phyloP scores from a whole-genome alignment of 1,140 invertebrate genomes.

The Notospermus geniculatus region DNA sequence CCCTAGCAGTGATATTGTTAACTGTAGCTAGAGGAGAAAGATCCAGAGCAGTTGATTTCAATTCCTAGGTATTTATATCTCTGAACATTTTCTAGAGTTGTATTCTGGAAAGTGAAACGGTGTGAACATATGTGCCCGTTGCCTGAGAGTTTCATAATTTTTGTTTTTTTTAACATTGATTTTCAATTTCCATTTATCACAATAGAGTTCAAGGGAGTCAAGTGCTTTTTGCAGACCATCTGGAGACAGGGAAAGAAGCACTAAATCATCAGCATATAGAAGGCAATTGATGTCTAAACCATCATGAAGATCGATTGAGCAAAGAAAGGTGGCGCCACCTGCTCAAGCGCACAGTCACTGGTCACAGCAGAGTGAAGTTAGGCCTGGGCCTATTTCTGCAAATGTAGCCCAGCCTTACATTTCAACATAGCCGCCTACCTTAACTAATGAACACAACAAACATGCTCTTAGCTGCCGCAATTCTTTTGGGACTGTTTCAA shows the following conservation, averaged over 20 bases:
- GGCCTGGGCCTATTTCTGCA: too few relatives aligned
- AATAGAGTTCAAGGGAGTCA: background rate
- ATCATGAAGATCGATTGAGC: too few relatives aligned
- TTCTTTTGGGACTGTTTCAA: too few relatives aligned
- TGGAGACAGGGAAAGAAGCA: background rate
- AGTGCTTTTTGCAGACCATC: background rate
- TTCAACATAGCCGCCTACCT: too few relatives aligned
- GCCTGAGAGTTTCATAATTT: background rate
- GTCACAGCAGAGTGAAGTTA: too few relatives aligned
- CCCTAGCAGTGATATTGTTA: background rate
- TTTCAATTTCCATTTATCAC: background rate
- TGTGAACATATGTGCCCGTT: background rate
- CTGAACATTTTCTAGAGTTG: background rate
- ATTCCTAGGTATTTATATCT: background rate
- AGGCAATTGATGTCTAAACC: background rate
- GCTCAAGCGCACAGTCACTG: too few relatives aligned
- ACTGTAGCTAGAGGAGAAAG: background rate
- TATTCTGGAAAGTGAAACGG: background rate
- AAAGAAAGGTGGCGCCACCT: too few relatives aligned
- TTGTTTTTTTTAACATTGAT: background rate
- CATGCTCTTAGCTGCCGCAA: too few relatives aligned
- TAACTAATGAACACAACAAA: too few relatives aligned
- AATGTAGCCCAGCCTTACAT: too few relatives aligned
- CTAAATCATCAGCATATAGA: constrained; percentile 2
- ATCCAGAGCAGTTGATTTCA: background rate